Conservation (phyloP, 2,888 invertebrate species). For the Drosophila sordidapex region DNA sequence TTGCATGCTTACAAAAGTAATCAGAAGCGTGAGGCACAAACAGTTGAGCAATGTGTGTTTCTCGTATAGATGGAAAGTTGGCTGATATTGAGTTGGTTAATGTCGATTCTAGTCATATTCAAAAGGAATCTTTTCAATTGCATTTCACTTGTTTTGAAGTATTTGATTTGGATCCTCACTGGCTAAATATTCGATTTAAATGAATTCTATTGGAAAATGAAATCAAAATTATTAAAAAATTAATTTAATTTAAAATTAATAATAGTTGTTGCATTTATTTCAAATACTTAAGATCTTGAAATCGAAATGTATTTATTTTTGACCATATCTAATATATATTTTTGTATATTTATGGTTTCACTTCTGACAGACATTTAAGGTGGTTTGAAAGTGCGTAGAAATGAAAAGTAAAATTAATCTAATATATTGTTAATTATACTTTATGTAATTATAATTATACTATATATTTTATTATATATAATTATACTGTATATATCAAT, state of each 20-base stretch:
- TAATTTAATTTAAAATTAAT: too few species aligned
- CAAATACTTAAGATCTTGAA: too few species aligned
- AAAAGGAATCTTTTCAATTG: background rate
- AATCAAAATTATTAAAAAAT: background rate
- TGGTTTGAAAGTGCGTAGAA: background rate
- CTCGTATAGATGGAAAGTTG: background rate
- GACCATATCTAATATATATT: background rate
- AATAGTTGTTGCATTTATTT: too few species aligned
- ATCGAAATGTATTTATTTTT: background rate
- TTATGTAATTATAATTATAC: background rate
- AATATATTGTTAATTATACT: background rate
- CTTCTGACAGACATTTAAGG: too few species aligned
- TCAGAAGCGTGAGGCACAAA: background rate
- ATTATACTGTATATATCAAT: background rate
- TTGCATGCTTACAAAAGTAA: constrained; percentile 6
- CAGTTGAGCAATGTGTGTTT: background rate
- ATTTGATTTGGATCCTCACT: background rate
- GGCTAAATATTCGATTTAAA: background rate
- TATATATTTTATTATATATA: too few species aligned
- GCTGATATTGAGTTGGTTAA: background rate
- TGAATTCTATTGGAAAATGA: background rate
- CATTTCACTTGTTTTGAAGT: background rate
- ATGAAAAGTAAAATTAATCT: background rate
- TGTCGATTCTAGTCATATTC: background rate
- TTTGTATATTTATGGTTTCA: too few species aligned